A percentile compares a stretch with the other conserved stretches of the same genome.
phyloP scores from a whole-genome alignment of 2,113 vertebrate genomes.

The Manacus vitellinus region DNA sequence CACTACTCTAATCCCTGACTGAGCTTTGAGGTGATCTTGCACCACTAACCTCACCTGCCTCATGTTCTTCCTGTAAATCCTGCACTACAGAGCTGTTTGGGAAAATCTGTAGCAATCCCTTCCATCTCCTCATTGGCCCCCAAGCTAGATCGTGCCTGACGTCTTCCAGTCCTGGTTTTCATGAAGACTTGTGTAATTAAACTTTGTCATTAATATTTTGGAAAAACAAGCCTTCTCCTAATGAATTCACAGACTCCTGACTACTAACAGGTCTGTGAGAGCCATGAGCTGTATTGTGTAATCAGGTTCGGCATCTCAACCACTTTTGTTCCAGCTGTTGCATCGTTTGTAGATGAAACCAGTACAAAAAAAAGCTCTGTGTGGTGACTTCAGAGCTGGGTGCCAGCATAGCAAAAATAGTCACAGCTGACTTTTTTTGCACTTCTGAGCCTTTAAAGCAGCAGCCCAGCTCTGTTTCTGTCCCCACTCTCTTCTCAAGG shows the following conservation, averaged over 20 bases:
- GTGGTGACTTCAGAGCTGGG: not conserved
- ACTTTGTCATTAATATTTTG: not conserved
- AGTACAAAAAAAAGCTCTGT: slow-evolving; percentile 20
- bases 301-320: not conserved
- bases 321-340: slow-evolving; percentile 29
- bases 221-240: not conserved
- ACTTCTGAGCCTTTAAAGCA: not conserved
- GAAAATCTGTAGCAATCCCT: not conserved
- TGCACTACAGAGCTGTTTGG: not conserved
- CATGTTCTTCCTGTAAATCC: not conserved
- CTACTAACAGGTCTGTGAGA: not conserved
- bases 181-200: not conserved
- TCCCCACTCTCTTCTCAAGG: not conserved
- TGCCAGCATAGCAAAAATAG: not conserved
- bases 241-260: not conserved
- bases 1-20: not conserved
- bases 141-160: not conserved
- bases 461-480: not conserved
- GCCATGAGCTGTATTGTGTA: not conserved
- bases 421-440: not conserved
- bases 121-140: not conserved
- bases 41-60: not conserved
- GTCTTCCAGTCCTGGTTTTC: not conserved
- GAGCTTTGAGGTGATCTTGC: not conserved
- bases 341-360: not conserved